These are phyloP conservation scores for Brachionichthys hirsutus DNA, from an alignment of 2,113 vertebrate species.

Conservation along the genomic window DNA sequence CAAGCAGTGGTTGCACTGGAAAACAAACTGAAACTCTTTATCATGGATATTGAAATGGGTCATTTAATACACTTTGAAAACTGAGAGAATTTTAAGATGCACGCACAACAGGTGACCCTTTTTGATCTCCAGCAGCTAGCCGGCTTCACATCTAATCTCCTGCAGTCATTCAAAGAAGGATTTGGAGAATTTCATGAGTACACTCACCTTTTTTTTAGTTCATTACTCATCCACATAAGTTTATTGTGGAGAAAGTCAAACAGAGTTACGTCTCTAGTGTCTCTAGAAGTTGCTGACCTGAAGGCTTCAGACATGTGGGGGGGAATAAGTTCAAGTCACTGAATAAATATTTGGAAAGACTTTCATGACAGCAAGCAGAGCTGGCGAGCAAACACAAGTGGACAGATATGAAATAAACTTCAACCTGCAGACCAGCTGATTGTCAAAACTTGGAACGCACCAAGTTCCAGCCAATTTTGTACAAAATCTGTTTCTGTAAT, in stretches of 20 bases:
- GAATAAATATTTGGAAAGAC: constrained; percentile 8
- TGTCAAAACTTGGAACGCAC: constrained; percentile 7
- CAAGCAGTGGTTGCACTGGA: too few species aligned
- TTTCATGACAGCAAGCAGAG: constrained; percentile 20
- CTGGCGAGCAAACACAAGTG: constrained; percentile 21
- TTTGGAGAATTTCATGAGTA: constrained; percentile 45
- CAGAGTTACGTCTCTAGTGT: constrained; percentile 17
- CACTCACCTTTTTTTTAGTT: constrained; percentile 49
- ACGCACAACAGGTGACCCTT: constrained; percentile 24
- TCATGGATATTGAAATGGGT: constrained; percentile 17
- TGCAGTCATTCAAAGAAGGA: constrained; percentile 46
- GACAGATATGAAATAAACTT: constrained; percentile 32
- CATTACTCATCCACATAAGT: constrained; percentile 48
- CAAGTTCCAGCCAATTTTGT: too few species aligned
- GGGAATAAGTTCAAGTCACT: too few species aligned
- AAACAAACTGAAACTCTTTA: constrained; percentile 17
- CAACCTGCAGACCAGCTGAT: constrained; percentile 36
- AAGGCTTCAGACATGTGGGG: constrained; percentile 4
- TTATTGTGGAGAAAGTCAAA: constrained; percentile 7
- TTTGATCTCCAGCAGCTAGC: constrained; percentile 51
- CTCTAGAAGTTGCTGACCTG: constrained; percentile 13
- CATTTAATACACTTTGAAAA: constrained; percentile 25
- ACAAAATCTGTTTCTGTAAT: too few species aligned
- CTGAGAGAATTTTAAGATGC: constrained; percentile 28
- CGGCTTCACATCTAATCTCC: constrained; percentile 50